phyloP scores from a whole-genome alignment of 2,113 vertebrate genomes.

The Psilopogon haemacephalus region DNA sequence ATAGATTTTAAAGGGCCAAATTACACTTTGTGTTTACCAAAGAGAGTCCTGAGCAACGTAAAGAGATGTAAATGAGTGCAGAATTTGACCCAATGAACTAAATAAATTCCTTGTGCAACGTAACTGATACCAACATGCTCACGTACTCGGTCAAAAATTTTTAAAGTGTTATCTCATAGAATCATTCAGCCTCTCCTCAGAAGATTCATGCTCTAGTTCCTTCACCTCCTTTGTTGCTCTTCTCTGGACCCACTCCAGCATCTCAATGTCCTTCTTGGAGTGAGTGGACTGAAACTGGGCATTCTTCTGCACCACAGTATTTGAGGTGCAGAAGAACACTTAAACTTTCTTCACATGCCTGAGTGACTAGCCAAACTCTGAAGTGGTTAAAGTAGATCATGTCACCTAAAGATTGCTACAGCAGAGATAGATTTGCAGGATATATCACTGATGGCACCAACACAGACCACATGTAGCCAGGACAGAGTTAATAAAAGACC shows the following conservation, averaged over 20 bases:
- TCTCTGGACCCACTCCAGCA: too few species aligned
- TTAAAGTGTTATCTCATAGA: neutral
- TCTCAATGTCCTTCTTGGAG: too few species aligned
- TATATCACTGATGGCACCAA: fast-evolving
- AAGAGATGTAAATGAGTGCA: neutral
- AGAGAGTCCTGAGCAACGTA: neutral
- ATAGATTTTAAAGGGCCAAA: neutral
- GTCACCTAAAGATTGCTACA: neutral
- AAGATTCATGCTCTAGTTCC: too few species aligned
- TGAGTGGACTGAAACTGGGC: too few species aligned
- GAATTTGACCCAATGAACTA: neutral
- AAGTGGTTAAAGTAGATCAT: neutral
- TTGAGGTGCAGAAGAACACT: too few species aligned
- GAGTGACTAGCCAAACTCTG: neutral
- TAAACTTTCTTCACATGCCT: too few species aligned
- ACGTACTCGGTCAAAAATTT: neutral
- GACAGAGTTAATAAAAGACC: neutral
- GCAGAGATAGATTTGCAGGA: neutral
- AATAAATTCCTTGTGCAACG: neutral
- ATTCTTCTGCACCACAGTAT: too few species aligned
- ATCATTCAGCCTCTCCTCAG: too few species aligned
- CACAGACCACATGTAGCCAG: neutral
- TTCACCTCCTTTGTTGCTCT: too few species aligned
- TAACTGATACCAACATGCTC: neutral
- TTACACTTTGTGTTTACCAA: neutral